A percentile compares a stretch with the other conserved stretches of the same genome.
These are phyloP conservation scores for Timema podura DNA, from an alignment of 2,888 invertebrate genomes.

Conservation along the genomic window DNA sequence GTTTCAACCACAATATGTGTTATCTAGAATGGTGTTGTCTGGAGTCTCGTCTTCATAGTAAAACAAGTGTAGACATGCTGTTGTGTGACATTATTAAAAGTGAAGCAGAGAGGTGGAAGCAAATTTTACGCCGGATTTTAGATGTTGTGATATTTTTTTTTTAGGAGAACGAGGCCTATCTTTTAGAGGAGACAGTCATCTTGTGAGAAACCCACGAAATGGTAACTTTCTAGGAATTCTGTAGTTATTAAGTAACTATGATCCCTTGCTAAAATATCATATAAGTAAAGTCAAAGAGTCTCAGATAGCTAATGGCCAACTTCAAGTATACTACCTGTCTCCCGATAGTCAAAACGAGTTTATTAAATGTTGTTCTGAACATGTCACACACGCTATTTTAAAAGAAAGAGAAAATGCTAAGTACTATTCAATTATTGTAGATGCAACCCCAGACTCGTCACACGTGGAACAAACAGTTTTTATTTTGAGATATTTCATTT, in stretches of 20 bases:
- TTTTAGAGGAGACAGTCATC: too few species aligned
- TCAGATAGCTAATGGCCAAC: neutral
- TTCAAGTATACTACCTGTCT: slow-evolving; percentile 8
- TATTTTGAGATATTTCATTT: too few species aligned
- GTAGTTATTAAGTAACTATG: neutral
- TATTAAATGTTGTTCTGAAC: neutral
- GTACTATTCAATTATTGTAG: too few species aligned
- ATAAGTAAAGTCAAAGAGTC: neutral
- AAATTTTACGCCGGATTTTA: neutral
- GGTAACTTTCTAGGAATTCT: neutral
- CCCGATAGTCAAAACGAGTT: neutral
- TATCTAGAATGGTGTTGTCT: neutral
- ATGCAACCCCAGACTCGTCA: too few species aligned
- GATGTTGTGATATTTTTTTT: neutral
- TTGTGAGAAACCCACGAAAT: neutral
- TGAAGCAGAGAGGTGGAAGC: neutral
- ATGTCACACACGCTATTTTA: neutral
- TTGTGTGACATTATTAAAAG: neutral
- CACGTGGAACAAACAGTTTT: too few species aligned
- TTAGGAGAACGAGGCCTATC: neutral
- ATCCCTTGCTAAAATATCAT: neutral
- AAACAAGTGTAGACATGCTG: neutral
- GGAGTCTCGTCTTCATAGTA: neutral
- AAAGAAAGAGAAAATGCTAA: too few species aligned
- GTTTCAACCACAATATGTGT: neutral